These are phyloP conservation scores for Tetranychus piercei DNA, from an alignment of 2,888 invertebrate genomes.

Conservation along the genomic window DNA sequence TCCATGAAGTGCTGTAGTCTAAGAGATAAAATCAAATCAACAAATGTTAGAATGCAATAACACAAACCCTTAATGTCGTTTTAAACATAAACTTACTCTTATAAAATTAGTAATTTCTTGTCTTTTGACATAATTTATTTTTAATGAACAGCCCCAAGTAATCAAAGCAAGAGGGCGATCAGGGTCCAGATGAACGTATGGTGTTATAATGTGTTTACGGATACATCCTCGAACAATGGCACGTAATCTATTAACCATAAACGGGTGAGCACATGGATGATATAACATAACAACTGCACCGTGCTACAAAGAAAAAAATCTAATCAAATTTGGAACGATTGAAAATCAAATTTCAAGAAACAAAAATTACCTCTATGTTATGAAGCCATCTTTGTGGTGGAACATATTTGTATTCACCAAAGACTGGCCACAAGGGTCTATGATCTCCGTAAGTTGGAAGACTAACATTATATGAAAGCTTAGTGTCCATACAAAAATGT, in stretches of 20 bases:
- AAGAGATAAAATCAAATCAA: conserved; percentile 2
- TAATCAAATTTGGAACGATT: not conserved
- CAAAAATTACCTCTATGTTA: conserved; percentile 44
- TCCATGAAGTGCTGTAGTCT: conserved; percentile 33
- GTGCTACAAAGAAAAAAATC: conserved; percentile 39
- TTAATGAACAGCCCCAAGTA: conserved; percentile 52
- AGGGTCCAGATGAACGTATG: conserved; percentile 42
- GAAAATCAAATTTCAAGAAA: not conserved
- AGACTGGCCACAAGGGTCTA: conserved; percentile 56
- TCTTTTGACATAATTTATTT: conserved; percentile 48
- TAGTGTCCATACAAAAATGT: conserved; percentile 49
- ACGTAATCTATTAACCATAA: conserved; percentile 43
- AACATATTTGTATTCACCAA: conserved; percentile 57
- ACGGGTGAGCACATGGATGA: conserved; percentile 56
- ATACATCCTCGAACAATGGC: conserved; percentile 46
- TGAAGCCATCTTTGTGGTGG: conserved; percentile 66
- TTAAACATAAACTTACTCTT: too few relatives aligned
- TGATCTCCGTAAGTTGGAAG: conserved; percentile 58
- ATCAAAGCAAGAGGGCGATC: conserved; percentile 52
- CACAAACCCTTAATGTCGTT: not conserved
- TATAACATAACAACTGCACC: conserved; percentile 64
- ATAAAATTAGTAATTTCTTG: conserved; percentile 45
- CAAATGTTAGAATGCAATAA: not conserved
- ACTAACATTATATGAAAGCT: conserved; percentile 43
- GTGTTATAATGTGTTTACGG: conserved; percentile 55